phyloP scores from a whole-genome alignment of 2,113 vertebrate species.

The Orycteropus afer region DNA sequence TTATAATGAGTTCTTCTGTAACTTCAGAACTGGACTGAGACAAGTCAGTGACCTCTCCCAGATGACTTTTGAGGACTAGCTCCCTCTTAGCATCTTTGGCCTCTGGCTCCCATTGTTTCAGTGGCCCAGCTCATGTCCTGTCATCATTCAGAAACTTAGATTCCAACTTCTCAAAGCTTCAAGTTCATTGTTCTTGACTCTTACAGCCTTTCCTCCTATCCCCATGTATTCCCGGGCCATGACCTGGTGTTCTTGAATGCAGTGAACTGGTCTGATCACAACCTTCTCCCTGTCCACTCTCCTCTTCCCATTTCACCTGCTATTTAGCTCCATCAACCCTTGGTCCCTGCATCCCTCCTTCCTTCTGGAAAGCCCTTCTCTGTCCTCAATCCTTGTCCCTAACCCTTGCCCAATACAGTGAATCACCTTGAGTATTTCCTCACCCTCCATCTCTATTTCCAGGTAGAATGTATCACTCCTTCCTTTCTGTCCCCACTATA shows the following conservation, averaged over 20 bases:
- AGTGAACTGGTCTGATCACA: neutral
- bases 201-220: too few species aligned
- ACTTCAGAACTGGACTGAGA: neutral
- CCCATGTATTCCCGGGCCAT: neutral
- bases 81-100: neutral
- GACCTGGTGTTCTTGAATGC: neutral
- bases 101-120: neutral
- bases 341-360: neutral
- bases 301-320: neutral
- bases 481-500: neutral
- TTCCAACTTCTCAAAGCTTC: neutral
- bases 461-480: neutral
- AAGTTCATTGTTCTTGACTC: neutral
- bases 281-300: neutral
- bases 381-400: neutral
- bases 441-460: neutral
- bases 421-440: neutral
- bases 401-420: neutral
- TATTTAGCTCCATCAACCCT: neutral
- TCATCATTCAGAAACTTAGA: neutral
- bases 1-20: neutral
- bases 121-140: neutral
- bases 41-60: neutral
- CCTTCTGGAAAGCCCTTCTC: neutral
- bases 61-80: accelerated